These are phyloP conservation scores for Ricordea florida DNA, from an alignment of 92 coral and sea anemone species.

Conservation along the genomic window DNA sequence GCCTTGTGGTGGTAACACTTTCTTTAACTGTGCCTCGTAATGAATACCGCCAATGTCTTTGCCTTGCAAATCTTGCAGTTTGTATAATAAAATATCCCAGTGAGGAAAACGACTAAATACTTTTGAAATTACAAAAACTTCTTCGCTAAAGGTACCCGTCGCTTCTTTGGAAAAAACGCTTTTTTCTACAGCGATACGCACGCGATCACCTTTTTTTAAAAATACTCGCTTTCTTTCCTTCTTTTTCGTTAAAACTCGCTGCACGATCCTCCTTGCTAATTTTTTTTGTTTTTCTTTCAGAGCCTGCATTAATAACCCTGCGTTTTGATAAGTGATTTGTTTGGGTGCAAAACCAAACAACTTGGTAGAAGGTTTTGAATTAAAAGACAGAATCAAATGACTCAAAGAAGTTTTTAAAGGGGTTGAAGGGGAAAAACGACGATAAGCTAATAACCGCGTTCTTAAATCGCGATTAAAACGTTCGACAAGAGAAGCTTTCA, in stretches of 20 bases:
- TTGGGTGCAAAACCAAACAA: too few relatives aligned
- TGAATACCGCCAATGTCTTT: not conserved
- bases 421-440: not conserved
- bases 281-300: too few relatives aligned
- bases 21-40: not conserved
- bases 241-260: not conserved
- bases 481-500: not conserved
- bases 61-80: not conserved
- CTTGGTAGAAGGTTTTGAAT: too few relatives aligned
- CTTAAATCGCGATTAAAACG: not conserved
- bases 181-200: not conserved
- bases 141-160: not conserved
- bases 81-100: not conserved
- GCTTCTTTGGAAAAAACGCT: not conserved
- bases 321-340: too few relatives aligned
- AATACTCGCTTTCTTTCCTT: not conserved
- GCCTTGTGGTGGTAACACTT: too few relatives aligned
- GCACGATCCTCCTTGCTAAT: not conserved
- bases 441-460: not conserved
- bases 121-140: not conserved
- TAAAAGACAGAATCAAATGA: not conserved
- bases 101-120: not conserved
- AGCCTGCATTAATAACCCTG: too few relatives aligned
- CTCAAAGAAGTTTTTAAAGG: not conserved
- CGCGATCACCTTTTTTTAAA: not conserved